These are phyloP conservation scores for Habrosyne pyritoides DNA, from an alignment of 2,888 invertebrate species.

Conservation along the genomic window DNA sequence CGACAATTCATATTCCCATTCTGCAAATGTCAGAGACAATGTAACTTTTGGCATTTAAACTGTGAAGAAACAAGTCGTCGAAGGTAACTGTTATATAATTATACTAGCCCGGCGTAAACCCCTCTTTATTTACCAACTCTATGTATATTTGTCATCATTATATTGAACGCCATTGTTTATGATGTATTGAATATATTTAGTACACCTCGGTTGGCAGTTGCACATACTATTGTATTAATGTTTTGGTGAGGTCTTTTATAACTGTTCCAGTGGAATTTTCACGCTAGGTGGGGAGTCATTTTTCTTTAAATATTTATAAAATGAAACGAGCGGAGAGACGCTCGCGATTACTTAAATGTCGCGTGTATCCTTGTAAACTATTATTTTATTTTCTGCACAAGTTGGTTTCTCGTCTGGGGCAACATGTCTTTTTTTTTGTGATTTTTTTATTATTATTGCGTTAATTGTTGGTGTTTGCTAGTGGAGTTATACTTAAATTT, in stretches of 20 bases:
- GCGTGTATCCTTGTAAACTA: background rate
- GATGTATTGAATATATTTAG: background rate
- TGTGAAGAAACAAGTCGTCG: too few species aligned
- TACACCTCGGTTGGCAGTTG: background rate
- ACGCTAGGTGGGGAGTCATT: constrained; percentile 16
- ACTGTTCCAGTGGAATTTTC: constrained; percentile 13
- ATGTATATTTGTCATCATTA: background rate
- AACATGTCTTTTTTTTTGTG: constrained; percentile 36
- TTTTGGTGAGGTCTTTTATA: background rate
- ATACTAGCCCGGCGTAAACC: too few species aligned
- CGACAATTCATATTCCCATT: too few species aligned
- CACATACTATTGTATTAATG: background rate
- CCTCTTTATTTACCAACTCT: background rate
- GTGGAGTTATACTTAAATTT: constrained; percentile 31
- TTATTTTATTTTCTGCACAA: constrained; percentile 41
- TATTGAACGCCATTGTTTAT: background rate
- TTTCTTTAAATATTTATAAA: constrained; percentile 24
- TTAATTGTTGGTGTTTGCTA: constrained; percentile 57
- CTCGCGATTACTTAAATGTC: background rate
- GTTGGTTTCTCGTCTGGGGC: constrained; percentile 33
- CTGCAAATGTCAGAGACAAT: too few species aligned
- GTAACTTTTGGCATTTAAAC: too few species aligned
- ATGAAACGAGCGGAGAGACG: constrained; percentile 10
- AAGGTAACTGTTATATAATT: too few species aligned
- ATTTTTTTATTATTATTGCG: constrained; percentile 35